Evolutionary conservation across 2,113 vertebrate species (phyloP), one percentile per base, ranked within the genome.

Genomic region (Cyphomyrus discorhynchus): DNA sequence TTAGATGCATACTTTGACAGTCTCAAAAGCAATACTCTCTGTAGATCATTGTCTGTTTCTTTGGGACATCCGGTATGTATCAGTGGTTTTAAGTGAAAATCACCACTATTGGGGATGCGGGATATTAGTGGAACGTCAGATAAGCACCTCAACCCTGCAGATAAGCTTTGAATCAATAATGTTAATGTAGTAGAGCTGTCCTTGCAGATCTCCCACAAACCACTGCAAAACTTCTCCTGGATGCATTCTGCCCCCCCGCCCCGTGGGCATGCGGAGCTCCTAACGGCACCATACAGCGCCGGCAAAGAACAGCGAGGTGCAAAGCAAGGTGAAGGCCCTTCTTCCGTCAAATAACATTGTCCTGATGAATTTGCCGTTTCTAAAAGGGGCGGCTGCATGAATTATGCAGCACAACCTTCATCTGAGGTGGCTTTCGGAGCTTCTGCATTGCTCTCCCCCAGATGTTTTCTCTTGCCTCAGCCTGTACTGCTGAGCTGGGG

Each of bases 281-380:
- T 95, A 95, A 96, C 95, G 94, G 95, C 93, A 94, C 95, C 92
- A 93, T 93, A 94, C 93, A 93, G 95, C 92, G 93, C 93, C 92
- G 93, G 94, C 91, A 93, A 93, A 90, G 92, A 92, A 93, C 94
- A 94, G 66, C 49, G 88, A 95, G 95, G 94, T 94, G 94, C 94
- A 93, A 92, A 92, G 94, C 95, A 95, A 96, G 96, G 95, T 95
- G 95, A 96, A 95, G 93, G 91, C 90, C 90, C 92, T 91, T 94
- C 90, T 90, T 92, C 94, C 93, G 94, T 95, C 91, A 94, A 94
- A 92, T 92, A 89, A 92, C 88, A 91, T 93, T 94, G 95, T 96
- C 95, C 95, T 95, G 94, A 95, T 95, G 95, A 96, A 96, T 94
- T 94, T 94, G 95, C 94, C 94, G 90, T 96, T 95, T 96, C 96